Conservation (phyloP, 2,113 vertebrate species). For the Azemiops feae region DNA sequence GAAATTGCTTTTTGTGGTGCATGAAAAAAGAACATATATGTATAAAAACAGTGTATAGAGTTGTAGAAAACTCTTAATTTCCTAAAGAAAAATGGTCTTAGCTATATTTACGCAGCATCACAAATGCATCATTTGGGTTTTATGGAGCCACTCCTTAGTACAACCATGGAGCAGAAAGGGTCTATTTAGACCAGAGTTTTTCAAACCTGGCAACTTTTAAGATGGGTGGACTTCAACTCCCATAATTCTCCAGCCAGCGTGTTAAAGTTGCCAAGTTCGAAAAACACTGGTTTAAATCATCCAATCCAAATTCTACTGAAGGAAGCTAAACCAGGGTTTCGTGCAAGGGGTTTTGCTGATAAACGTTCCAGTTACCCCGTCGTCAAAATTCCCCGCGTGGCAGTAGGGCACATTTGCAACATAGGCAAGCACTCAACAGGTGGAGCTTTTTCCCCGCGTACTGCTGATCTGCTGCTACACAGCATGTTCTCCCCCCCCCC, state of each 20-base stretch:
- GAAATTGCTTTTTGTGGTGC: not conserved
- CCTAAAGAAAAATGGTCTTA: not conserved
- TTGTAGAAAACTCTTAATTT: not conserved
- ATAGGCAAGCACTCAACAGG: not conserved
- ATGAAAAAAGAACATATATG: not conserved
- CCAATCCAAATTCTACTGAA: not conserved
- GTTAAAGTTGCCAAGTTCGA: not conserved
- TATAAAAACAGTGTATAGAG: not conserved
- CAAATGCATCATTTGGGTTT: not conserved
- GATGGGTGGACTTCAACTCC: not conserved
- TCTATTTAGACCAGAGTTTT: not conserved
- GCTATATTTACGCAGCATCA: not conserved
- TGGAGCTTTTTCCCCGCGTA: not conserved
- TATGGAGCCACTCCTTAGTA: not conserved
- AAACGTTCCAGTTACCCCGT: not conserved
- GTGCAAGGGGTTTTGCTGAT: not conserved
- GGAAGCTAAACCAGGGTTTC: not conserved
- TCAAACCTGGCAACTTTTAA: not conserved
- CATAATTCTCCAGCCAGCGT: not conserved
- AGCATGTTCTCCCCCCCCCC: not conserved
- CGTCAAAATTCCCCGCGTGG: not conserved
- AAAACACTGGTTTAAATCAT: not conserved
- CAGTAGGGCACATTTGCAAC: not conserved
- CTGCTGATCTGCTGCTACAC: not conserved
- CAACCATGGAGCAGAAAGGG: not conserved